phyloP scores from a whole-genome alignment of 2,113 vertebrate species.

The Hydropotes inermis region DNA sequence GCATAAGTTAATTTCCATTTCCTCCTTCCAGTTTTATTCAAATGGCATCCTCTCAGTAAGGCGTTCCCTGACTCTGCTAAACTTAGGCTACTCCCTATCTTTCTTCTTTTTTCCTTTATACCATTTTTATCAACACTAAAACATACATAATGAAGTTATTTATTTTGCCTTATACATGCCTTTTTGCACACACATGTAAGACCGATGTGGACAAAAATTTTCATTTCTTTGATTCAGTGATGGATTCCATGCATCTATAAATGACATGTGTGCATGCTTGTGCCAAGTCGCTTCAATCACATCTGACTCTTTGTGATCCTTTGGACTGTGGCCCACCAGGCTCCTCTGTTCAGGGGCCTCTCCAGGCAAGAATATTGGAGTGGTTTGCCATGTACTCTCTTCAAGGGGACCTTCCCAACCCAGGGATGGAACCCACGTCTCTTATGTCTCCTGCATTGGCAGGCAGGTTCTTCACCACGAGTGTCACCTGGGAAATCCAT shows the following conservation, averaged over 20 bases:
- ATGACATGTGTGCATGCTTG: background rate
- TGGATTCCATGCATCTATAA: background rate
- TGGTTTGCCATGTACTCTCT: background rate
- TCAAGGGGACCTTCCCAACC: rapidly evolving
- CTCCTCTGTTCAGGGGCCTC: background rate
- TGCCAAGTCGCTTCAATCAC: background rate
- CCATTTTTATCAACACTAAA: background rate
- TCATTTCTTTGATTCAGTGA: background rate
- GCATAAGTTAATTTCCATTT: background rate
- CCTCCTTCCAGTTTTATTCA: background rate
- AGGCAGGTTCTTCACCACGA: background rate
- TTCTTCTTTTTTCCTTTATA: background rate
- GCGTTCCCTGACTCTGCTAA: background rate
- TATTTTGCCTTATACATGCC: background rate
- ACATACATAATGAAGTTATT: background rate
- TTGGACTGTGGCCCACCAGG: background rate
- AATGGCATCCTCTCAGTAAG: background rate
- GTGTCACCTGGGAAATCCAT: background rate
- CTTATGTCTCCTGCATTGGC: background rate
- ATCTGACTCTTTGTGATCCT: background rate
- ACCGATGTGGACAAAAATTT: background rate
- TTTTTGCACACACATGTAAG: background rate
- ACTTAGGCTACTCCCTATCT: background rate
- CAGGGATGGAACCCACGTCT: background rate
- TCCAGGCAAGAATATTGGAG: background rate